Base-by-base conservation (phyloP, 2,113 vertebrate species). In the Aegotheles bennettii region DNA sequence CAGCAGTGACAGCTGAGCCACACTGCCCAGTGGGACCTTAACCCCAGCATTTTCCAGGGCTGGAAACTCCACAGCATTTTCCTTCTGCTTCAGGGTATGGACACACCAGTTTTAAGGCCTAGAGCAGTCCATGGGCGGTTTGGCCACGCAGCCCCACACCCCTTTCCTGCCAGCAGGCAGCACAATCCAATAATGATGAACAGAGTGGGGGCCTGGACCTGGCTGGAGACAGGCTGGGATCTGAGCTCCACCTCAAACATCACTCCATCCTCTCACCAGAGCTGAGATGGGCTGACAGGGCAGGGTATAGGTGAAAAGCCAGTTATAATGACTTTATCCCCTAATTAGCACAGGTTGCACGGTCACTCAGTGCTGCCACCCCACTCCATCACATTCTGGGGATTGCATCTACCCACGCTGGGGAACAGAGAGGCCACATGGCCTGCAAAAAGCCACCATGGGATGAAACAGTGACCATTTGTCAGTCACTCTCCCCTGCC, bases 101-200 rank as follows among this genome's bases (percentile, higher is more conserved):
- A 33, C 36, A 33, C 31, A 2, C 4, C 3, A 15, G 12, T 18
- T 67, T 45, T 50, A 57, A 79, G 65, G 60, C n/a, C n/a, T 65
- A 69, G 36, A 10, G 80, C 53, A 38, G 60, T 2, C 40, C 45
- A 42, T 7, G 7, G 48, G 54, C 1, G 24, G 36, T 14, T 36
- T 31, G 70, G 63, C 23, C 64, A 54, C 0, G 0, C 42, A 56
- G 33, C 59, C 50, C 65, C 2, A 0, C 10, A 13, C 8, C 6
- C 28, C 12, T 3, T 56, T 26, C 59, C 28, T 73, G 64, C 56
- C 75, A 35, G 13, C 0, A 19, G 14, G 38, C 47, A 78, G 47
- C 10, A 0, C 33, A 7, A 8, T 47, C 36, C 75, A 11, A 9
- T 8, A 24, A 4, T 33, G 50, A 35, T 28, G 38, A 64, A 31